A percentile compares a stretch with the other conserved stretches of the same genome.
Evolutionary conservation across 2,113 vertebrate species (phyloP).

Genomic region (Tupaia tana): DNA sequence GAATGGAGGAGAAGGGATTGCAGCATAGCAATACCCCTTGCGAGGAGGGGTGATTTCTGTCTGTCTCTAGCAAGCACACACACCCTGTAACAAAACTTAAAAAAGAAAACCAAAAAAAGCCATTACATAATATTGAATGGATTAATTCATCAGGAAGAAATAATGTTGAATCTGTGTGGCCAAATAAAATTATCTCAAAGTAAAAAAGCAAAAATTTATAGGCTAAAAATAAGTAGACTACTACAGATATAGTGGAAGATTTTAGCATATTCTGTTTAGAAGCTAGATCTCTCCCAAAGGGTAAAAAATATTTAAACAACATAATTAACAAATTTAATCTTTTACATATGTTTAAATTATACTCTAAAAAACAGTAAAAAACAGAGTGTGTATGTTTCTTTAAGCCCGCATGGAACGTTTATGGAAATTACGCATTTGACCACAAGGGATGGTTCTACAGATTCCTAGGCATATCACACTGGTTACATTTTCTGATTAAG

Average conservation of each 20-base stretch:
- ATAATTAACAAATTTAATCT: not conserved
- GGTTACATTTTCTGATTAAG: not conserved
- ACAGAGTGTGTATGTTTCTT: not conserved
- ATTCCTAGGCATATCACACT: not conserved
- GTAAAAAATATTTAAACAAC: conserved; percentile 17
- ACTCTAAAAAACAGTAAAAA: conserved; percentile 7
- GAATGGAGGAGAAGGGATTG: too few species aligned
- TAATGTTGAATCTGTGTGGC: conserved; percentile 7
- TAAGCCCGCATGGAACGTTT: not conserved
- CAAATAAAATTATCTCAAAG: conserved; percentile 5
- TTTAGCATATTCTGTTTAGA: conserved; percentile 21
- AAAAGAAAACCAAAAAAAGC: not conserved
- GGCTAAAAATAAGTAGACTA: not conserved
- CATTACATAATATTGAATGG: not conserved
- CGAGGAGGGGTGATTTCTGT: too few species aligned
- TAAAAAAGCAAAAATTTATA: conserved; percentile 19
- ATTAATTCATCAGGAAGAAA: conserved; percentile 21
- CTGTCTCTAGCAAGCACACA: too few species aligned
- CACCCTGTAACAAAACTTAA: too few species aligned
- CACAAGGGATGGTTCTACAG: not conserved
- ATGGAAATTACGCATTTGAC: not conserved
- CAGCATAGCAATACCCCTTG: too few species aligned
- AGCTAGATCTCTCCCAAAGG: not conserved
- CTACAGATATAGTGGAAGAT: not conserved
- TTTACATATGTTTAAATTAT: conserved; percentile 32